Evolutionary conservation across 2,888 invertebrate species (phyloP), one percentile per base, ranked within the genome.

Genomic region (Frankliniella intonsa): DNA sequence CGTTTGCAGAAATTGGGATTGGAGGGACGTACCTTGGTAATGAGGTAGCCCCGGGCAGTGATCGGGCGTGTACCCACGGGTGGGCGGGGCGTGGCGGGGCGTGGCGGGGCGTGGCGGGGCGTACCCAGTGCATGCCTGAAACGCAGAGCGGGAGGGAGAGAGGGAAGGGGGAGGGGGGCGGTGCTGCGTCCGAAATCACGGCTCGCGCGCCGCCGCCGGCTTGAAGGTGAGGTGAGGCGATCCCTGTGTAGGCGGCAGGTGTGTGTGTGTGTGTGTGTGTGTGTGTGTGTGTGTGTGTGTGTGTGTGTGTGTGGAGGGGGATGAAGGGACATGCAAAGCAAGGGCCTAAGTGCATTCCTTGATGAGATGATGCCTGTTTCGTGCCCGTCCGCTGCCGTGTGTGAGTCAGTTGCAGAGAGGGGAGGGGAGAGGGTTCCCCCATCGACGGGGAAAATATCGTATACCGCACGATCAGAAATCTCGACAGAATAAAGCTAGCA

Each of bases 1-100:
- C 62, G 62, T 62, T 62, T 62, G 62, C 62, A 62, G 62, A 62
- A 62, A 62, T 17, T 62, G 62, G 62, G 62, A 62, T 62, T 62
- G 62, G 62, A 62, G 38, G 38, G 38, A 38, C 38, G 38, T 38
- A 38, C 38, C 38, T 5, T 5, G 38, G 8, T 62, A 62, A 62
- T 62, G 62, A 62, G 62, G 11, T n/a, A 11, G 62, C 62, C 62
- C n/a, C 14, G 7, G 62, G 62, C 62, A 17, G 19, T n/a, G 62
- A 62, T 62, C 62, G n/a, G 62, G 17, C 62, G 62, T 62, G 62
- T 62, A 17, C 38, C 38, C 38, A 38, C 38, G 38, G 38, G 38
- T 38, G 38, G 38, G 38, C 38, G 38, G 38, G 38, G 38, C 38
- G 38, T 38, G 38, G 38, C 38, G 38, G 5, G 38, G 38, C 38